Conservation (phyloP, 2,113 vertebrate genomes). For the Seriola quinqueradiata region DNA sequence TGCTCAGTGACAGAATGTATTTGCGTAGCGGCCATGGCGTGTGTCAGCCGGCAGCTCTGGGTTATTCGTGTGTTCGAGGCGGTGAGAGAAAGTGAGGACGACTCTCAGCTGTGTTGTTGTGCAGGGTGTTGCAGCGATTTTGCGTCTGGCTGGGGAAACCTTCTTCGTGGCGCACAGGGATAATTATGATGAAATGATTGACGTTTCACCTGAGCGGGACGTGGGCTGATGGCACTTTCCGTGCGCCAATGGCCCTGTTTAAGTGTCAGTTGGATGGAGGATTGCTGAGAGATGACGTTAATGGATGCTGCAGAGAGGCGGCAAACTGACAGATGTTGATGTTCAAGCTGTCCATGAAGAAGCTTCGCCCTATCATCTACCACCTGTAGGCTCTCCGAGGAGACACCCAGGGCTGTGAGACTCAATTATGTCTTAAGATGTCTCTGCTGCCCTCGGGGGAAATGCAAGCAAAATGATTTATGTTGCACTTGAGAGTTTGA, state of each 20-base stretch:
- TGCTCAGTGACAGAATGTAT: constrained; percentile 33
- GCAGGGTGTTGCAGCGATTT: neutral
- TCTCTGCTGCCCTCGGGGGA: neutral
- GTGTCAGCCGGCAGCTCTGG: constrained; percentile 25
- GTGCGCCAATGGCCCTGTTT: constrained; percentile 31
- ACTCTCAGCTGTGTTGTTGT: constrained; percentile 18
- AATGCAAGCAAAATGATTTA: neutral
- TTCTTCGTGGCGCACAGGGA: neutral
- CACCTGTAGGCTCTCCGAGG: constrained; percentile 70
- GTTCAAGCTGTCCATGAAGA: constrained; percentile 54
- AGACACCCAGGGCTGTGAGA: neutral
- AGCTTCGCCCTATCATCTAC: constrained; percentile 58
- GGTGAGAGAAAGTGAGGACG: constrained; percentile 23
- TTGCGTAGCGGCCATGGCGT: constrained; percentile 31
- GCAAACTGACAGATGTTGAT: constrained; percentile 72
- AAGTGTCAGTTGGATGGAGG: constrained; percentile 56
- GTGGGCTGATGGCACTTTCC: constrained; percentile 29
- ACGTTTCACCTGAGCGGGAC: constrained; percentile 52
- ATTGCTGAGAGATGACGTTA: constrained; percentile 59
- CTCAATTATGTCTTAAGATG: neutral
- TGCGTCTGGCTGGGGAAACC: constrained; percentile 12
- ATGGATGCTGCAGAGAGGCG: constrained; percentile 63
- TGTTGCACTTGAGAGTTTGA: neutral
- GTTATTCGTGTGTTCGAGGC: constrained; percentile 22
- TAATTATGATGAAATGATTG: constrained; percentile 67